These are phyloP conservation scores for Meloidogyne hapla DNA, from an alignment of 1,140 invertebrate species.

Conservation along the genomic window DNA sequence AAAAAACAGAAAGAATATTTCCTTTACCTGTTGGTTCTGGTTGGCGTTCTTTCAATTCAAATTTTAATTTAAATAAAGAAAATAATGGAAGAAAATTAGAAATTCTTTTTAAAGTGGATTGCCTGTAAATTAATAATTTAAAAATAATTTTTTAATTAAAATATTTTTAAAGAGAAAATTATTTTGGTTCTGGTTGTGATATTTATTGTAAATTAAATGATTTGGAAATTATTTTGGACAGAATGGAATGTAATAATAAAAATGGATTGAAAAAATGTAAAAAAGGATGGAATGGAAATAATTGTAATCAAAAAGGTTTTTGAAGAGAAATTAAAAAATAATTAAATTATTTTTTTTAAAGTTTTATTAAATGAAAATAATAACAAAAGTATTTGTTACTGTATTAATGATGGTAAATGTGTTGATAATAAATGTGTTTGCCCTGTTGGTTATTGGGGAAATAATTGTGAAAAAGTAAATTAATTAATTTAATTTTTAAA, in stretches of 20 bases:
- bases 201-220: conserved; percentile 27
- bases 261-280: conserved; percentile 25
- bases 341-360: background rate
- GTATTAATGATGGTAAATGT: conserved; percentile 32
- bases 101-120: background rate
- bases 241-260: conserved; percentile 19
- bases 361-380: conserved; percentile 1
- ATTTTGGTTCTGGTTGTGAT: conserved; percentile 31
- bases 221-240: conserved; percentile 27
- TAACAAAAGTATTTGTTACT: conserved; percentile 27
- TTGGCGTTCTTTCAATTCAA: conserved; percentile 3
- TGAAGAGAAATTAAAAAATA: background rate
- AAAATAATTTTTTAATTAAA: background rate
- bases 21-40: conserved; percentile 7
- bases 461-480: conserved; percentile 30
- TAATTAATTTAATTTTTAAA: background rate
- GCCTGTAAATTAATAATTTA: background rate
- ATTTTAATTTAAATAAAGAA: background rate
- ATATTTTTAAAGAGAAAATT: conserved; percentile 22
- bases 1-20: conserved; percentile 6
- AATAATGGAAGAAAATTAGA: background rate
- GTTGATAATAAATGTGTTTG: conserved; percentile 22
- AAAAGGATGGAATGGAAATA: conserved; percentile 22
- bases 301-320: conserved; percentile 21
- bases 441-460: conserved; percentile 26